Base-by-base conservation (phyloP, 2,113 vertebrate species). In the Alethe diademata region DNA sequence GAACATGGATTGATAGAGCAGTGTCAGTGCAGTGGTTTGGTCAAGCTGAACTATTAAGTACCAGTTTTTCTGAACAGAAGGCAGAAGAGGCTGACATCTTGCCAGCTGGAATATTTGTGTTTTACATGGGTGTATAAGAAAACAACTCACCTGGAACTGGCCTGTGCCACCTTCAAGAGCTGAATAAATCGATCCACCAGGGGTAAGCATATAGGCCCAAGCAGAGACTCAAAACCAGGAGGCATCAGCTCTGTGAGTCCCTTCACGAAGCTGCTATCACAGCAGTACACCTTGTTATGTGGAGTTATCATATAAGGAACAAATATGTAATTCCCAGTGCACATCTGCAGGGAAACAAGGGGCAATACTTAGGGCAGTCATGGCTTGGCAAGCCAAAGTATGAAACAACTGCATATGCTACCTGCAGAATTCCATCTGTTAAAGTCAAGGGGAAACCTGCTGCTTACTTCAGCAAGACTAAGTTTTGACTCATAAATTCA, bases 241-340 rank as follows among this genome's bases (percentile, higher is more conserved):
- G 99, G 99, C 99, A 99, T 99, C 93, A 99, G 98, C 88, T 99
- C 99, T 0, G 99, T 99, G 60, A 99, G 95, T 45, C 99, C 99
- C 96, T 99, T 99, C 98, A 99, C 98, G 57, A 99, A 98, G 92
- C 98, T 99, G 96, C 99, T 98, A 47, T 99, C 99, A 69, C 99
- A 99, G 97, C 99, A 99, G 97, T 99, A 99, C 70, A 99, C 99
- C 96, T 99, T 99, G 97, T 98, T 99, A 86, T 99, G 99, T 5
- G 99, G 99, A 4, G 99, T 99, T 92, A 99, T 98, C 99, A 99
- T 99, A 82, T 99, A 99, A 2, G 99, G 99, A 93, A 99, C 98
- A 94, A 99, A 99, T 54, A 98, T 98, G 97, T 99, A 99, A 97
- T 99, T 99, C 82, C 98, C 99, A n/a, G 99, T 98, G 95, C 99